Conservation (phyloP, 2,888 invertebrate species). For the Drosophila setosimentum region DNA sequence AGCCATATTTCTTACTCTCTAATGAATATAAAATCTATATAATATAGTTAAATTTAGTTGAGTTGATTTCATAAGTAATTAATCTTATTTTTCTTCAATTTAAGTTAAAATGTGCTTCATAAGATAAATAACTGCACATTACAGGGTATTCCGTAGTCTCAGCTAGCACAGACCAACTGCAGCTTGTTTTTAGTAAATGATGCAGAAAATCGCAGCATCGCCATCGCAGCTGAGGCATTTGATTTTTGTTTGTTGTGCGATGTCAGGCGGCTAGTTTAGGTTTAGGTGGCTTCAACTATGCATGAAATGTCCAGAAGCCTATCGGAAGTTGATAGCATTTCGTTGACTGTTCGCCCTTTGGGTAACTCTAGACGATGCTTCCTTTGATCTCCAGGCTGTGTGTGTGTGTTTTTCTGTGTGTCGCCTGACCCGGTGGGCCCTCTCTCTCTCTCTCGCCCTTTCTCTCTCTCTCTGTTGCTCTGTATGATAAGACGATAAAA, state of each 20-base stretch:
- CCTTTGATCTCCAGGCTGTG: slow-evolving; percentile 58
- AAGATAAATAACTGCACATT: neutral
- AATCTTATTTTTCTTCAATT: too few relatives aligned
- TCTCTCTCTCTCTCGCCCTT: neutral
- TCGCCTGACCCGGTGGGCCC: slow-evolving; percentile 24
- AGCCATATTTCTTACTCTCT: too few relatives aligned
- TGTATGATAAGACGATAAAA: slow-evolving; percentile 45
- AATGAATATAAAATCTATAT: too few relatives aligned
- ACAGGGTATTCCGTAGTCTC: slow-evolving; percentile 35
- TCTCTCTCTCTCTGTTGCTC: neutral
- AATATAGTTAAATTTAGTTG: too few relatives aligned
- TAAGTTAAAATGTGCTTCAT: too few relatives aligned
- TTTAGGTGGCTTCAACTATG: slow-evolving; percentile 51
- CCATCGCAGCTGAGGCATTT: slow-evolving; percentile 61
- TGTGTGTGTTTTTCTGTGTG: slow-evolving; percentile 15
- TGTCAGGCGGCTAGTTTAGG: slow-evolving; percentile 42
- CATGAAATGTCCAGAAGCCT: slow-evolving; percentile 68
- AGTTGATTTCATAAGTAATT: too few relatives aligned
- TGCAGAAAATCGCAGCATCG: slow-evolving; percentile 72
- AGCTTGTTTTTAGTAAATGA: slow-evolving; percentile 55
- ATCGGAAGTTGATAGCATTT: slow-evolving; percentile 71
- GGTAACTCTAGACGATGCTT: slow-evolving; percentile 67
- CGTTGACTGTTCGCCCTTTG: slow-evolving; percentile 27
- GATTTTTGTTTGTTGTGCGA: slow-evolving; percentile 73
- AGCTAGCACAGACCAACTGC: neutral